Evolutionary conservation across 2,797 vertebrate species (phyloP).

Genomic region (Carcharodon carcharias): DNA sequence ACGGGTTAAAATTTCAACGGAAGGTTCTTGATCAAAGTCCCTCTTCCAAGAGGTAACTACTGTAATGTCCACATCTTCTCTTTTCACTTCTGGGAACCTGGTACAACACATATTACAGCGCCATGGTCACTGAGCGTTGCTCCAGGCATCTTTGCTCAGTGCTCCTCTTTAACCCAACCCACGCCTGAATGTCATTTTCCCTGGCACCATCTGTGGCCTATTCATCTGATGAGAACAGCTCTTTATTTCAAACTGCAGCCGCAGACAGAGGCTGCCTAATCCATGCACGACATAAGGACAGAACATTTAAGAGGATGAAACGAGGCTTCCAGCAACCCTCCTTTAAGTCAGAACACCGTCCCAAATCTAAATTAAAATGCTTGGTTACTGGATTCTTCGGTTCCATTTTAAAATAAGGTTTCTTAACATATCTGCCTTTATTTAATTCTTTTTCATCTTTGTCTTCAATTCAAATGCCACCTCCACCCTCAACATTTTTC

Average conservation of each 20-base stretch:
- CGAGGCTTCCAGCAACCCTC: background rate
- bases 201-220: constrained; percentile 50
- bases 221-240: constrained; percentile 49
- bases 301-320: background rate
- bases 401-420: background rate
- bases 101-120: background rate
- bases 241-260: constrained; percentile 51
- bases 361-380: background rate
- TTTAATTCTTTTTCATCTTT: background rate
- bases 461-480: background rate
- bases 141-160: background rate
- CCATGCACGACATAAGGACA: background rate
- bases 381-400: background rate
- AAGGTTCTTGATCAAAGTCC: background rate
- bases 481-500: background rate
- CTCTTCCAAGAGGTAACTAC: background rate
- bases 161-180: background rate
- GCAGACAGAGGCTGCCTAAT: constrained; percentile 41
- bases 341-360: background rate
- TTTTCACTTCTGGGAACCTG: background rate
- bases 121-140: no score
- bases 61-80: background rate
- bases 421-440: background rate
- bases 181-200: constrained; percentile 39
- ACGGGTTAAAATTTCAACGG: background rate